These are phyloP conservation scores for Ooceraea biroi DNA, from an alignment of 1,140 invertebrate species.

Conservation along the genomic window DNA sequence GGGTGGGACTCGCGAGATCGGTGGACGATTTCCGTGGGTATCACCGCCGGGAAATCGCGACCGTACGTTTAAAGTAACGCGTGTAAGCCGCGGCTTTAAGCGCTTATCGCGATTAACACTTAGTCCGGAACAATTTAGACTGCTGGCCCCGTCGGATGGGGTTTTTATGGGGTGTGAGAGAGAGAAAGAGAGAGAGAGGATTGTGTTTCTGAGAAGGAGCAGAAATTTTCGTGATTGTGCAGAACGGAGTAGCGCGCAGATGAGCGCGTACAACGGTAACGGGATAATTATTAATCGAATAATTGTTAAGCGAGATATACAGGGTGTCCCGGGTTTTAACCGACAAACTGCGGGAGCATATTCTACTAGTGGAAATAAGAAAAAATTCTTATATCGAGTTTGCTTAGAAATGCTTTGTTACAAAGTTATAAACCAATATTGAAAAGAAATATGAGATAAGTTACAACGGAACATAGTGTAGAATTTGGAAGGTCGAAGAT, in stretches of 20 bases:
- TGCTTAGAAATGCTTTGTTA: too few species aligned
- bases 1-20: slow-evolving; percentile 31
- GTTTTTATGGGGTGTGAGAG: slow-evolving; percentile 2
- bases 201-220: background rate
- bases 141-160: slow-evolving; percentile 2
- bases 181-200: background rate
- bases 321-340: too few species aligned
- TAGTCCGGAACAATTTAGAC: slow-evolving; percentile 52
- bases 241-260: background rate
- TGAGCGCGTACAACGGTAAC: background rate
- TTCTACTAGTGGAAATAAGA: too few species aligned
- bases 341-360: too few species aligned
- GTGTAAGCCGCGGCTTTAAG: slow-evolving; percentile 53
- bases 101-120: slow-evolving; percentile 61
- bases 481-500: too few species aligned
- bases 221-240: background rate
- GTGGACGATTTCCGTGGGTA: slow-evolving; percentile 39
- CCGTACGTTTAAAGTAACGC: slow-evolving; percentile 52
- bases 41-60: slow-evolving; percentile 30
- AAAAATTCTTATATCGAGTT: too few species aligned
- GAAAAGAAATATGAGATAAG: too few species aligned
- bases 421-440: too few species aligned
- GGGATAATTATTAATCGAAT: slow-evolving; percentile 15
- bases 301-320: too few species aligned
- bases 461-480: too few species aligned